Evolutionary conservation across 1,140 invertebrate genomes (phyloP).

Genomic region (Diabrotica undecimpunctata): DNA sequence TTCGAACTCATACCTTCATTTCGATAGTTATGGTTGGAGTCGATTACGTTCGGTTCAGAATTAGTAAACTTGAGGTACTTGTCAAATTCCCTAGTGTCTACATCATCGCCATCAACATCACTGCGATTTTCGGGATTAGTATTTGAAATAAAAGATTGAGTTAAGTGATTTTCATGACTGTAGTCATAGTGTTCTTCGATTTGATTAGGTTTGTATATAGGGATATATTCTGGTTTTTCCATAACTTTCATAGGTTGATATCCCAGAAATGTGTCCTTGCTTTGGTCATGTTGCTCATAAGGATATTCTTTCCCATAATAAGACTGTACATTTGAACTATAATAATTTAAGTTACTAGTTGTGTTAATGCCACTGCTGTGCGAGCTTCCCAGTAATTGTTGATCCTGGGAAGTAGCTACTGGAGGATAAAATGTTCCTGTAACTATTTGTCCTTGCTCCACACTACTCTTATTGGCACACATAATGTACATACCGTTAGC

Average conservation of each 20-base stretch:
- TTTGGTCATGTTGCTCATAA: constrained; percentile 30
- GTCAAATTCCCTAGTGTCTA: constrained; percentile 61
- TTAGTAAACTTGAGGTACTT: constrained; percentile 62
- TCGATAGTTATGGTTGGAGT: constrained; percentile 55
- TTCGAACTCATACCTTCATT: constrained; percentile 38
- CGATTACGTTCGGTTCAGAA: constrained; percentile 51
- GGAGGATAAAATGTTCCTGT: constrained; percentile 84
- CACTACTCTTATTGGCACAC: constrained; percentile 73
- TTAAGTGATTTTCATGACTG: constrained; percentile 48
- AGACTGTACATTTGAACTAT: constrained; percentile 12
- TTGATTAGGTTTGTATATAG: constrained; percentile 25
- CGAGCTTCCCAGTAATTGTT: constrained; percentile 55
- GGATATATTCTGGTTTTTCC: constrained; percentile 35
- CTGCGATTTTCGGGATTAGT: constrained; percentile 43
- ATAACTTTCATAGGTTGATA: constrained; percentile 29
- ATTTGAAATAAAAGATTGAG: constrained; percentile 41
- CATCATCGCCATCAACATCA: constrained; percentile 51
- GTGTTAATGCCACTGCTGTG: constrained; percentile 27
- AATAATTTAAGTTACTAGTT: constrained; percentile 23
- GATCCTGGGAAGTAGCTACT: constrained; percentile 73
- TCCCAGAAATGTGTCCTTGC: constrained; percentile 29
- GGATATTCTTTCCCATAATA: constrained; percentile 34
- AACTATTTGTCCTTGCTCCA: constrained; percentile 70
- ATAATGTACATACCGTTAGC: constrained; percentile 84
- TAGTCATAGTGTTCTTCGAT: constrained; percentile 45